phyloP scores from a whole-genome alignment of 2,797 vertebrate genomes.

The Oryzias dopingdopingensis region DNA sequence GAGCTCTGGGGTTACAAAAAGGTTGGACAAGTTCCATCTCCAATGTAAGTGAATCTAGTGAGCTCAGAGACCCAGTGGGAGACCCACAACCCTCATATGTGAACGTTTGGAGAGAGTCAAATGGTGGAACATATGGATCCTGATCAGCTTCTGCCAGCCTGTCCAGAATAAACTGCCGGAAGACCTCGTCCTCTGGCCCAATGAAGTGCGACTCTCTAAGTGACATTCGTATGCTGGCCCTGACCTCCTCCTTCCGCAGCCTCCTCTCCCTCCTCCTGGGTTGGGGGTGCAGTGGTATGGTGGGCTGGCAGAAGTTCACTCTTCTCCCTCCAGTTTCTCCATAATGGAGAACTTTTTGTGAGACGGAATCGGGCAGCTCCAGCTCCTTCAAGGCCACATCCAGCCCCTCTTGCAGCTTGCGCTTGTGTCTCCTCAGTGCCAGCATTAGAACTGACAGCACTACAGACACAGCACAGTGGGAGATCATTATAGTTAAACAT shows the following conservation, averaged over 20 bases:
- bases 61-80: constrained; percentile 87
- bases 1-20: constrained; percentile 64
- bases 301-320: constrained; percentile 65
- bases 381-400: constrained; percentile 69
- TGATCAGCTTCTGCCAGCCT: constrained; percentile 85
- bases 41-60: constrained; percentile 72
- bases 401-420: constrained; percentile 63
- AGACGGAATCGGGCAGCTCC: constrained; percentile 81
- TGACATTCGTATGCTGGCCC: constrained; percentile 82
- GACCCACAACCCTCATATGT: constrained; percentile 89
- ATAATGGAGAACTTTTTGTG: constrained; percentile 88
- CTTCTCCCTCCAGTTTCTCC: constrained; percentile 62
- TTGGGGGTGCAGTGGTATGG: constrained; percentile 73
- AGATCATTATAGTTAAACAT: constrained; percentile 60
- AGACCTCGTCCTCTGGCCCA: constrained; percentile 85
- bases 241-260: constrained; percentile 65
- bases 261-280: constrained; percentile 61
- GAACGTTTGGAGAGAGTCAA: constrained; percentile 86
- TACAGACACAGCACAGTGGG: constrained; percentile 66
- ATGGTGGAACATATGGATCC: constrained; percentile 82
- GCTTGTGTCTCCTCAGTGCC: constrained; percentile 77
- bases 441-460: constrained; percentile 82
- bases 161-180: constrained; percentile 88
- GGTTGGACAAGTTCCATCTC: constrained; percentile 68
- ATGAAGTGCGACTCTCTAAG: constrained; percentile 85